Conservation (phyloP, 1,140 invertebrate species). For the Drosophila punjabiensis region DNA sequence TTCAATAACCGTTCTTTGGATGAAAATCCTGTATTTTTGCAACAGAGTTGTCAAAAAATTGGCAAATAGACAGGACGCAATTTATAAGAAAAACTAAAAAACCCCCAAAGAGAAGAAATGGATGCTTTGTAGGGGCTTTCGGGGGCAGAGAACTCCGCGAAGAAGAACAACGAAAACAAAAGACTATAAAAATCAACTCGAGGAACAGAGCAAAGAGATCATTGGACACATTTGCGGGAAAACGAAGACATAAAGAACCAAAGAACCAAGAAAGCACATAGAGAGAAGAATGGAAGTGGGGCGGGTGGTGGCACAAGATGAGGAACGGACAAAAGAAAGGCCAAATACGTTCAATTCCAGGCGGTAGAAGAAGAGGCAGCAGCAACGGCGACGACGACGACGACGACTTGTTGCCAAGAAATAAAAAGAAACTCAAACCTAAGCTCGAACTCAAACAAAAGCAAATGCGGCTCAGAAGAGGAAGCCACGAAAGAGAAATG, state of each 20-base stretch:
- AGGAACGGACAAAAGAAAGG: constrained; percentile 71
- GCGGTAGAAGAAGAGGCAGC: constrained; percentile 35
- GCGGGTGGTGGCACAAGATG: constrained; percentile 16
- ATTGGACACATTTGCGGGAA: constrained; percentile 70
- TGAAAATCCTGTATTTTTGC: background rate
- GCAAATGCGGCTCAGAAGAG: constrained; percentile 61
- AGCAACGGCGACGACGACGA: background rate
- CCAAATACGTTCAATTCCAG: constrained; percentile 72
- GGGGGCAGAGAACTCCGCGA: constrained; percentile 46
- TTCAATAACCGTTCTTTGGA: background rate
- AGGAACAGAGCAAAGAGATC: constrained; percentile 66
- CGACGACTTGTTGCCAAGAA: constrained; percentile 79
- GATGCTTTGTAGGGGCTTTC: background rate
- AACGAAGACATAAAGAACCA: constrained; percentile 35
- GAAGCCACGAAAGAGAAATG: constrained; percentile 60
- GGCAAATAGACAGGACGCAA: background rate
- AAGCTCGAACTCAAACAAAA: constrained; percentile 61
- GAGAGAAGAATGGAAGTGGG: constrained; percentile 19
- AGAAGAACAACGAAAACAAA: constrained; percentile 43
- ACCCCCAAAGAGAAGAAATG: background rate
- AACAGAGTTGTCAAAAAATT: constrained; percentile 3
- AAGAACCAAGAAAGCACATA: constrained; percentile 18
- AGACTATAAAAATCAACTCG: constrained; percentile 55
- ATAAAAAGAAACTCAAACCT: constrained; percentile 52
- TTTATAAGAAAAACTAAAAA: constrained; percentile 1